These are phyloP conservation scores for Brachionus calyciflorus DNA, from an alignment of 1,140 invertebrate genomes.

Conservation along the genomic window DNA sequence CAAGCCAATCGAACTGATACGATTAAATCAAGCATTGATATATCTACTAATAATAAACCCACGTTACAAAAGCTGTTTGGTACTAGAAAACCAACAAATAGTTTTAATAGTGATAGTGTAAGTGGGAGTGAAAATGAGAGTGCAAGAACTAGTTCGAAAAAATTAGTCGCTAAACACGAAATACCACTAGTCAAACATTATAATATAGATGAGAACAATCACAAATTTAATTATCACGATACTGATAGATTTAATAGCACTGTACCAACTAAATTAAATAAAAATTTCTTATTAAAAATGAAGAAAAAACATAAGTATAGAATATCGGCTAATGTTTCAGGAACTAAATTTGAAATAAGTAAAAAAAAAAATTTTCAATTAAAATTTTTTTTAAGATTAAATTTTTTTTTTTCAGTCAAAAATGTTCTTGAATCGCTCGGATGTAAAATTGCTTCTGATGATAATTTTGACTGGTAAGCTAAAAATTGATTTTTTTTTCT, in stretches of 20 bases:
- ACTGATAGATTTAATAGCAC: neutral
- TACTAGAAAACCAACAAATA: neutral
- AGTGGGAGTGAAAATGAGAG: constrained; percentile 21
- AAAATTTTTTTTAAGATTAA: neutral
- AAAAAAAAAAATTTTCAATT: constrained; percentile 37
- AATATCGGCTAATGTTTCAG: constrained; percentile 55
- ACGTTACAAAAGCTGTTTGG: neutral
- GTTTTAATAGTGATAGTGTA: neutral
- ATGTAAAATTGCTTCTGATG: constrained; percentile 54
- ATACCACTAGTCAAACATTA: neutral
- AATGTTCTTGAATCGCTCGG: constrained; percentile 55
- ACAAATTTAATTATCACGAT: neutral
- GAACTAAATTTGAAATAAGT: constrained; percentile 61
- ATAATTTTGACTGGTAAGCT: constrained; percentile 55
- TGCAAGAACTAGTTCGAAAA: neutral
- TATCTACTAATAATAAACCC: neutral
- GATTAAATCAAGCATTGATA: constrained; percentile 6
- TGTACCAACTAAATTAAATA: constrained; percentile 8
- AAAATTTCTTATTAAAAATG: constrained; percentile 50
- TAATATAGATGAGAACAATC: neutral
- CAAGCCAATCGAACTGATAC: neutral
- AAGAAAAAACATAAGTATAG: constrained; percentile 50
- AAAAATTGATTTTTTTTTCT: neutral
- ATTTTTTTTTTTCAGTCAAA: constrained; percentile 53
- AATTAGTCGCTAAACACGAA: neutral